These are phyloP conservation scores for Ephydatia muelleri DNA, from an alignment of 37 sponge, comb jelly and placozoan genomes.

Conservation along the genomic window DNA sequence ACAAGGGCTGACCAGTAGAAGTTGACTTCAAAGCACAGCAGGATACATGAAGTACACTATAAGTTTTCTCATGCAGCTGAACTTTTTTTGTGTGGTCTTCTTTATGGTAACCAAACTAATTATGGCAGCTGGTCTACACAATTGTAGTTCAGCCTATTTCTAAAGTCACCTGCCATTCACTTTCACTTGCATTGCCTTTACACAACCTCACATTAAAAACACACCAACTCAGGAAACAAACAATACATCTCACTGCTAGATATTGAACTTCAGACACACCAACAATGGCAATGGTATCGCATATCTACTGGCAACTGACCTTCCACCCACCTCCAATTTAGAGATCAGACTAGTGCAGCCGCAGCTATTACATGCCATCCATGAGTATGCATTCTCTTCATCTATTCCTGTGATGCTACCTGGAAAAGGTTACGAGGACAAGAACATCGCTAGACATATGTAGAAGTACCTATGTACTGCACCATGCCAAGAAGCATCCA, in stretches of 20 bases:
- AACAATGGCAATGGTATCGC: too few relatives aligned
- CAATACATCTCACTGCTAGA: too few relatives aligned
- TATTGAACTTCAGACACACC: background rate
- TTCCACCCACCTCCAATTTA: background rate
- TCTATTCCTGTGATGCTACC: constrained; percentile 26
- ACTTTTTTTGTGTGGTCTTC: background rate
- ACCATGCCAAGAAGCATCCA: too few relatives aligned
- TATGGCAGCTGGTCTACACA: too few relatives aligned
- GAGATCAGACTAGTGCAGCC: constrained; percentile 3
- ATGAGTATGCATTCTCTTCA: constrained; percentile 38
- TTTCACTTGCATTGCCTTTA: too few relatives aligned
- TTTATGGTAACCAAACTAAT: background rate
- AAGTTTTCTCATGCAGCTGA: background rate
- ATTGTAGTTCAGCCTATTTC: background rate
- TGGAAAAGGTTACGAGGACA: background rate
- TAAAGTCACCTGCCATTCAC: too few relatives aligned
- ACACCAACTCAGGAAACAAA: too few relatives aligned
- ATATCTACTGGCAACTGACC: background rate
- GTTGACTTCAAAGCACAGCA: background rate
- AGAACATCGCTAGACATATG: background rate
- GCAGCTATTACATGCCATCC: constrained; percentile 23
- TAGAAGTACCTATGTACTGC: too few relatives aligned
- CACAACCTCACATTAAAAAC: too few relatives aligned
- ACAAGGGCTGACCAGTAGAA: background rate
- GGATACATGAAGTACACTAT: background rate